Base-by-base conservation (phyloP, 2,888 invertebrate species). In the Tipula unca region DNA sequence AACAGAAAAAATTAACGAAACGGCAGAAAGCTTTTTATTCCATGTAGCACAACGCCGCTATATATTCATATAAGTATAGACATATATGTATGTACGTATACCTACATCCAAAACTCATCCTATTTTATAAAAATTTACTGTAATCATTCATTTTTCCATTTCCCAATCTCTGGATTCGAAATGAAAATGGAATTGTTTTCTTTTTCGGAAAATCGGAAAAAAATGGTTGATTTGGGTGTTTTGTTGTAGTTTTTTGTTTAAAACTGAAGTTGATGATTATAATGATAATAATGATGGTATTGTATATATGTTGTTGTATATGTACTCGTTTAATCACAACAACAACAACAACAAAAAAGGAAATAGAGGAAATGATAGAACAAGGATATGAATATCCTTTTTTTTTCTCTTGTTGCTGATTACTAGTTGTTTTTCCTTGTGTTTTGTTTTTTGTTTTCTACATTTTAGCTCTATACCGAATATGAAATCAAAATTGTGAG, bases 361-460 rank as follows among this genome's bases (percentile, higher is more conserved):
- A 83, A 83, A 83, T 83, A 32, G 83, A 83, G 83, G 83, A 83
- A 83, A 83, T 83, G 83, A 83, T 32, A 32, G 32, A 83, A 83
- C 83, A 83, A 83, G 83, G 83, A 83, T 83, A 83, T 83, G 35
- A 83, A 83, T 83, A 83, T 83, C 83, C 83, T 83, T 83, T 54
- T 83, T 35, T 83, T 32, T 32, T 83, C n/a, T 17, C n/a, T n/a
- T n/a, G n/a, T n/a, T n/a, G n/a, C n/a, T 83, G 5, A 32, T 83
- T 32, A 83, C 32, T 83, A 83, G 32, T 69, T 25, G 69, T 83
- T 32, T 83, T 83, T 83, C 35, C 35, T 32, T 83, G 29, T 83
- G 3, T 48, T n/a, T n/a, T n/a, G n/a, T n/a, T n/a, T n/a, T n/a
- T n/a, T 48, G 82, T 82, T 29, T 83, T 17, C 29, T 6, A 54